Conservation (phyloP, 2,888 invertebrate species). For the Euplagia quadripunctaria region DNA sequence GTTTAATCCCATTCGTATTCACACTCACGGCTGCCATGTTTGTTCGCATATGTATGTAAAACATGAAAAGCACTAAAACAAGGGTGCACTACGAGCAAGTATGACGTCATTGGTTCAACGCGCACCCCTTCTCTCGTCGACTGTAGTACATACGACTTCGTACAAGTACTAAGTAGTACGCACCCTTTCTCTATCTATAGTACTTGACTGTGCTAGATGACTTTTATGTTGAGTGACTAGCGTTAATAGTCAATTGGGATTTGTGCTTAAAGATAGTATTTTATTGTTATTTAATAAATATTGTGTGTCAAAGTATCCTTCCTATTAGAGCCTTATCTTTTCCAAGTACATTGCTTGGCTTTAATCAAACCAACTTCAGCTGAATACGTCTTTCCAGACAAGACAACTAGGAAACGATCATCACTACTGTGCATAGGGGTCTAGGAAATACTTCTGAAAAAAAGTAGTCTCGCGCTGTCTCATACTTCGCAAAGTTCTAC, state of each 20-base stretch:
- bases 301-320: not conserved
- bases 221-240: slow-evolving; percentile 24
- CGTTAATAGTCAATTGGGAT: slow-evolving; percentile 6
- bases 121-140: slow-evolving; percentile 66
- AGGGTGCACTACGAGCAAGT: slow-evolving; percentile 65
- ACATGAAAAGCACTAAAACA: slow-evolving; percentile 47
- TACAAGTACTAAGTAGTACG: slow-evolving; percentile 40
- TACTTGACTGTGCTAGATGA: slow-evolving; percentile 30
- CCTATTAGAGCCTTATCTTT: no score
- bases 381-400: no score
- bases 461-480: no score
- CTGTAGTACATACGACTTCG: slow-evolving; percentile 36
- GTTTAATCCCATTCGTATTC: slow-evolving; percentile 62
- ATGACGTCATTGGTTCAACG: slow-evolving; percentile 81
- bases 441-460: no score
- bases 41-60: slow-evolving; percentile 50
- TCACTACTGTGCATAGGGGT: no score
- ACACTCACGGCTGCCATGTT: slow-evolving; percentile 64
- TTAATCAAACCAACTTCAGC: no score
- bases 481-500: not conserved
- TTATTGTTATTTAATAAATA: not conserved
- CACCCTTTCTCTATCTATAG: slow-evolving; percentile 39
- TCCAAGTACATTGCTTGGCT: no score
- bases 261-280: not conserved
- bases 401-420: no score